Percentiles rank a stretch among this genome's conserved stretches.
Evolutionary conservation across 2,888 invertebrate species (phyloP).

Genomic region (Nipponacmea schrenckii): DNA sequence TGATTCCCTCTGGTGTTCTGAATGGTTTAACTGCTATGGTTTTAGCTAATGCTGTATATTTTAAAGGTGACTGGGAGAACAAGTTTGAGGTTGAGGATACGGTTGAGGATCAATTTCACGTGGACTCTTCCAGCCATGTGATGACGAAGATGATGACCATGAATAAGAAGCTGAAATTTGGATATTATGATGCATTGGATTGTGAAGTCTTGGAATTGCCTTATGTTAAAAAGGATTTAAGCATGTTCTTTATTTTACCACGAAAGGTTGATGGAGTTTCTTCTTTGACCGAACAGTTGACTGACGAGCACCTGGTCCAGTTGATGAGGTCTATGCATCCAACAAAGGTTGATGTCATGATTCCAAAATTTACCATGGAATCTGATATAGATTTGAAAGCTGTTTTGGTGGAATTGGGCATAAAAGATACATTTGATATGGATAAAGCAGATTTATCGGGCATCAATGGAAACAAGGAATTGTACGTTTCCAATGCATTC

Average conservation of each 20-base stretch:
- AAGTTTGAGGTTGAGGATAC: constrained; percentile 70
- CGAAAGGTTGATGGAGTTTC: constrained; percentile 44
- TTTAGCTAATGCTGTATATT: constrained; percentile 70
- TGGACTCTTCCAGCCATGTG: constrained; percentile 9
- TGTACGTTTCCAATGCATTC: constrained; percentile 54
- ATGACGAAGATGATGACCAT: constrained; percentile 78
- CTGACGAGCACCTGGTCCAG: constrained; percentile 8
- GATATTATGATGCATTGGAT: constrained; percentile 72
- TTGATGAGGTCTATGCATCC: constrained; percentile 1
- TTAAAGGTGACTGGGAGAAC: constrained; percentile 68
- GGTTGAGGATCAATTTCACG: neutral
- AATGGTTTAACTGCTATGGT: constrained; percentile 60
- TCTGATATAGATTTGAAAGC: constrained; percentile 39
- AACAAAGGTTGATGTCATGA: constrained; percentile 8
- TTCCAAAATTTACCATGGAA: constrained; percentile 57
- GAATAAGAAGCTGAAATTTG: constrained; percentile 74
- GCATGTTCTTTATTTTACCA: constrained; percentile 60
- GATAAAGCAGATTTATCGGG: constrained; percentile 57
- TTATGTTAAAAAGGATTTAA: constrained; percentile 70
- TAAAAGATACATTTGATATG: constrained; percentile 51
- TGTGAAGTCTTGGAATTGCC: constrained; percentile 81
- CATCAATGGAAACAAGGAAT: constrained; percentile 41
- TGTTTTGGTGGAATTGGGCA: constrained; percentile 46
- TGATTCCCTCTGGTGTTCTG: constrained; percentile 74
- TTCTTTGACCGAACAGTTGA: constrained; percentile 38